Evolutionary conservation across 2,888 invertebrate genomes (phyloP).

Genomic region (Drosophila flavopinicola): DNA sequence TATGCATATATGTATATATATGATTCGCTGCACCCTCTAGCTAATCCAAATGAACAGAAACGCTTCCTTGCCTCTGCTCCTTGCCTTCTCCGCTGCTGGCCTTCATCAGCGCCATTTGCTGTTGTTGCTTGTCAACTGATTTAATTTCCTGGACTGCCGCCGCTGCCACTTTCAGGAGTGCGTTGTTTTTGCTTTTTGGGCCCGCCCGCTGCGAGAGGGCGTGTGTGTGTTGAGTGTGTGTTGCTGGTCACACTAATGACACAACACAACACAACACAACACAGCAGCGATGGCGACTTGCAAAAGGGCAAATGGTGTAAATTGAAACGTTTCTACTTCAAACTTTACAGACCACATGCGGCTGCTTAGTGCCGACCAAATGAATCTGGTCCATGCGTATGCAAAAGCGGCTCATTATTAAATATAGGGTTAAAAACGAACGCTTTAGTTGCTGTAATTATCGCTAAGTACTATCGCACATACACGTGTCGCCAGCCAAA

Average conservation of each 20-base stretch:
- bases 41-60: slow-evolving; percentile 69
- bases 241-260: slow-evolving; percentile 67
- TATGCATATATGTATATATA: background rate
- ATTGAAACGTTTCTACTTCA: slow-evolving; percentile 58
- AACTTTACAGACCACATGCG: slow-evolving; percentile 62
- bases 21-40: slow-evolving; percentile 60
- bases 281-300: slow-evolving; percentile 49
- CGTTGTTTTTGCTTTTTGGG: too few relatives aligned
- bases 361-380: slow-evolving; percentile 63
- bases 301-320: slow-evolving; percentile 69
- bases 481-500: slow-evolving; percentile 42
- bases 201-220: slow-evolving; percentile 71
- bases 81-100: slow-evolving; percentile 34
- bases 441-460: slow-evolving; percentile 53
- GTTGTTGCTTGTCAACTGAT: slow-evolving; percentile 78
- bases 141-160: slow-evolving; percentile 70
- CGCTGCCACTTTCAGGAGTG: slow-evolving; percentile 34
- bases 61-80: slow-evolving; percentile 5
- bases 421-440: slow-evolving; percentile 44
- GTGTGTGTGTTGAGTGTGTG: slow-evolving; percentile 61
- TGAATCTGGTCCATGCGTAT: slow-evolving; percentile 39
- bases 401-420: slow-evolving; percentile 64
- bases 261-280: slow-evolving; percentile 34
- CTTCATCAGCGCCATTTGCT: slow-evolving; percentile 65
- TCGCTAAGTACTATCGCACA: slow-evolving; percentile 24